Conservation (phyloP, 1,140 invertebrate genomes). For the Rhagoletis zephyria region DNA sequence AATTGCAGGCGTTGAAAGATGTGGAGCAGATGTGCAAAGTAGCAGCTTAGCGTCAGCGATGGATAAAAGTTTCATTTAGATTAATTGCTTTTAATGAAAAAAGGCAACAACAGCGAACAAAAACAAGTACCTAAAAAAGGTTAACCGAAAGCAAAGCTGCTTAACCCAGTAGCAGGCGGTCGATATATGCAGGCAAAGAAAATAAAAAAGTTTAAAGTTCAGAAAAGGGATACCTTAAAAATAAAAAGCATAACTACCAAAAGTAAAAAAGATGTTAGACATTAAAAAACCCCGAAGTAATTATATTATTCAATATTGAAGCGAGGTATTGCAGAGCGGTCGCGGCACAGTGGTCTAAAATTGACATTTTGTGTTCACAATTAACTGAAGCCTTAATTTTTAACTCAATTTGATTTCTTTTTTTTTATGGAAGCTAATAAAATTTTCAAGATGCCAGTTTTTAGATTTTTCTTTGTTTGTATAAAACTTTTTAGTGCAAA, state of each 20-base stretch:
- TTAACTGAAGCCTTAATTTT: too few species aligned
- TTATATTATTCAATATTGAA: background rate
- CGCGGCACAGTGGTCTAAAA: too few species aligned
- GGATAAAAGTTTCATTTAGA: conserved; percentile 16
- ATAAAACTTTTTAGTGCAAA: too few species aligned
- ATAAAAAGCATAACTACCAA: background rate
- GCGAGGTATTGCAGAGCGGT: background rate
- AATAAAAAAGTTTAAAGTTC: background rate
- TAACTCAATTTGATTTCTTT: too few species aligned
- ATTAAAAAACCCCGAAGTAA: background rate
- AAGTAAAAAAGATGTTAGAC: background rate
- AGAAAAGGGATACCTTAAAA: background rate
- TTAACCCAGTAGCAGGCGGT: background rate
- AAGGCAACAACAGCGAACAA: background rate
- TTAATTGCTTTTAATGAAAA: conserved; percentile 24
- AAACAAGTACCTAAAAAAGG: background rate
- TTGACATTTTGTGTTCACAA: too few species aligned
- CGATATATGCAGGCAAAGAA: background rate
- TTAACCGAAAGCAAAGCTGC: background rate
- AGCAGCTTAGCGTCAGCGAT: background rate
- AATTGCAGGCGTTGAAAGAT: background rate
- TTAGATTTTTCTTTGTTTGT: too few species aligned
- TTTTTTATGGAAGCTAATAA: too few species aligned
- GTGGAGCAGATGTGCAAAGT: background rate
- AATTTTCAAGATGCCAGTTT: too few species aligned